Evolutionary conservation across 2,113 vertebrate species (phyloP).

Genomic region (Campylorhamphus procurvoides): DNA sequence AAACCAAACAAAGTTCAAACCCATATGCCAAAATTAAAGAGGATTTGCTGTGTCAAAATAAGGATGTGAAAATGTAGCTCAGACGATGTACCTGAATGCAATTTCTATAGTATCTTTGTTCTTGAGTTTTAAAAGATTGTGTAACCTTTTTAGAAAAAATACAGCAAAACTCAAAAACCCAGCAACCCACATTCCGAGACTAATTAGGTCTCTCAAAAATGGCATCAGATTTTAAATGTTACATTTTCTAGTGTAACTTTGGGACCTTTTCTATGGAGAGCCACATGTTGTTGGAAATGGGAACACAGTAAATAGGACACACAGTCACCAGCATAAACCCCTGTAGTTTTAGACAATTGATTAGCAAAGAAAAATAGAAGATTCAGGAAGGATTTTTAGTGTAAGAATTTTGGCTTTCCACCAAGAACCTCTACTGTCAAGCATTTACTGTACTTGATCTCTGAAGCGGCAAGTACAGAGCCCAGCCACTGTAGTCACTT

Average conservation of each 20-base stretch:
- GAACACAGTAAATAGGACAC: conserved; percentile 4
- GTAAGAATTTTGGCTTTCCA: conserved; percentile 21
- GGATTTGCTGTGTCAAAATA: not conserved
- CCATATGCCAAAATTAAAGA: not conserved
- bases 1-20: not conserved
- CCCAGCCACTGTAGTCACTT: conserved; percentile 76
- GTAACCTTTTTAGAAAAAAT: not conserved
- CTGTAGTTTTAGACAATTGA: not conserved
- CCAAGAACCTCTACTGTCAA: not conserved
- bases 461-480: conserved; percentile 46
- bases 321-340: conserved; percentile 19
- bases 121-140: not conserved
- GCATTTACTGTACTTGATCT: conserved; percentile 55
- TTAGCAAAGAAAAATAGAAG: not conserved
- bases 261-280: conserved; percentile 7
- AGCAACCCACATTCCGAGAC: conserved; percentile 41
- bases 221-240: conserved; percentile 26
- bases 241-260: conserved; percentile 23
- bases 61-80: not conserved
- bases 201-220: not conserved
- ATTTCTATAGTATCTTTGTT: not conserved
- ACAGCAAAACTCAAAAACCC: not conserved
- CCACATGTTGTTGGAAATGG: not conserved
- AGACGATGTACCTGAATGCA: not conserved
- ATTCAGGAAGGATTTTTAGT: not conserved